Evolutionary conservation across 2,113 vertebrate genomes (phyloP), one percentile per base, ranked within the genome.

Genomic region (Lucifuga dentata): DNA sequence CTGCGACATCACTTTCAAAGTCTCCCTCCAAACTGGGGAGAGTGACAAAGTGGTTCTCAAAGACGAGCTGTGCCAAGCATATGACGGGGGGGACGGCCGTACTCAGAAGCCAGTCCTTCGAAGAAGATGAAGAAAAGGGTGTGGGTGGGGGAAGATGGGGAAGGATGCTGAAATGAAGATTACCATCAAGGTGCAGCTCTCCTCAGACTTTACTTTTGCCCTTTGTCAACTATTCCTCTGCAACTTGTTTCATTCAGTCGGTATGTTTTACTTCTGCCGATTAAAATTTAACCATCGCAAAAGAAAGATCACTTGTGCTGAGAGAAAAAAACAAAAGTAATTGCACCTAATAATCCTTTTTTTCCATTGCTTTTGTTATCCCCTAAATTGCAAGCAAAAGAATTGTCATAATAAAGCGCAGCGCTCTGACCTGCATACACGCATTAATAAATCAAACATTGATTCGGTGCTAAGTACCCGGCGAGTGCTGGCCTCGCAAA

Each of bases 41-140:
- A 67, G 70, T 84, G 84, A 86, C 80, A 83, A 86, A 90, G 83
- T 81, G 79, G 20, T 81, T 86, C 78, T 60, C 69, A 82, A 73
- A 81, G 73, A 76, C 35, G 11, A 72, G 68, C 44, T 19, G 79
- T 33, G 40, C 40, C 35, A 15, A 69, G 64, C 83, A 74, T 86
- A 84, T 78, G 84, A 79, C 49, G 2, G 8, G 15, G 10, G 29
- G n/a, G 43, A 2, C 16, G 64, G 36, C 39, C 12, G 1, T 53
- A 23, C 60, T 79, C 60, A 45, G 38, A 19, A 76, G 68, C 58
- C 75, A 76, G 44, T 77, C 69, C 52, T 10, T 21, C 44, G 15
- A 29, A 67, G 63, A 39, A 64, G 72, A 83, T 70, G 63, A 81
- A 84, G 66, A 55, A 41, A 43, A 6, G 24, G 45, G 65, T n/a